Evolutionary conservation across 1,140 invertebrate genomes (phyloP), one percentile per base, ranked within the genome.

Genomic region (Heliconius hewitsoni): DNA sequence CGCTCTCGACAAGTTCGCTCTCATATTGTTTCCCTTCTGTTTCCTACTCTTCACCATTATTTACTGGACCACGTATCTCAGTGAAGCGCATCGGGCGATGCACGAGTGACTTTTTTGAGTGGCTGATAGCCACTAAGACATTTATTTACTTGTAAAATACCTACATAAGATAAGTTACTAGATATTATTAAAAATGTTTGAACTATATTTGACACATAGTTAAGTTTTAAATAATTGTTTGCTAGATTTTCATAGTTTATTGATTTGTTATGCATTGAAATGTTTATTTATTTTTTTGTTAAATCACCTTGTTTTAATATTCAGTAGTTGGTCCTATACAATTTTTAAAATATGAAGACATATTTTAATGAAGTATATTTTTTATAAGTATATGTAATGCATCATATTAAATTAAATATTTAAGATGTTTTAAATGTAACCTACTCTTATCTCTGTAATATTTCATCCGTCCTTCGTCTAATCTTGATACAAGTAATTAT

Each of bases 1-100:
- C 8, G 93, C 93, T 27, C 88, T 96, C 60, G 96, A 96, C 84
- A 95, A 95, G 86, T 95, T 95, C 78, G 96, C 96, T 13, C 94
- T 97, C 57, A 95, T 96, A 76, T 81, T 97, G 8, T 97, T 97
- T 87, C 97, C 97, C 0, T 82, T 96, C 23, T 96, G 95, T 78
- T 97, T 97, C 90, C 83, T 95, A 1, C 87, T 96, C 1, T 96
- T 97, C 82, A 96, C 96, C 72, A 91, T 96, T 11, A 94, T 96
- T 76, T 97, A 97, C 88, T 97, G 97, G 97, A 95, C 96, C 72
- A 95, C 96, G 50, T 97, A 97, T 90, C 90, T 96, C 18, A 95
- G 89, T 86, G 95, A 95, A 86, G 95, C 95, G 82, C 83, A 95
- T 77, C 88, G 86, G 71, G 84, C 84, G 42, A 84, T 84, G 81